Conservation (phyloP, 2,797 vertebrate genomes). For the Saxicola maurus region DNA sequence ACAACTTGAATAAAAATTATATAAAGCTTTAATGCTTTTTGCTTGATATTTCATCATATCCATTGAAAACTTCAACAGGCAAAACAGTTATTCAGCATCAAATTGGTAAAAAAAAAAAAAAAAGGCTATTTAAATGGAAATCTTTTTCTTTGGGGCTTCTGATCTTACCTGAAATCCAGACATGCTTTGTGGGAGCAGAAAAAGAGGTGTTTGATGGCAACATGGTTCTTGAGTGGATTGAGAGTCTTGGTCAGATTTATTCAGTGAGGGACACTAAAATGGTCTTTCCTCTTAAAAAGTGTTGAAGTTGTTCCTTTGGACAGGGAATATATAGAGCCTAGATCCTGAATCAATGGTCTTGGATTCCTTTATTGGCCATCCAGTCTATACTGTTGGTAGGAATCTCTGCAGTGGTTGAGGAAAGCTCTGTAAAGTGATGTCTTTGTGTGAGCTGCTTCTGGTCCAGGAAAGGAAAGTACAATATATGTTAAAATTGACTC, state of each 20-base stretch:
- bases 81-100: background rate
- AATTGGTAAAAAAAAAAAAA: background rate
- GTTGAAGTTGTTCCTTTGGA: background rate
- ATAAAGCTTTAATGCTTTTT: background rate
- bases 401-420: background rate
- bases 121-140: background rate
- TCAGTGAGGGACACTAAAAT: background rate
- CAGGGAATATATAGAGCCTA: accelerated
- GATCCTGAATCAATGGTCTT: background rate
- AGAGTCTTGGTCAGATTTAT: background rate
- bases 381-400: background rate
- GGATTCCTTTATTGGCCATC: background rate
- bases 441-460: background rate
- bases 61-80: background rate
- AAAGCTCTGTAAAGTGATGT: background rate
- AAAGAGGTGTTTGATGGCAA: background rate
- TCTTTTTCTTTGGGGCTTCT: background rate
- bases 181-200: background rate
- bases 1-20: background rate
- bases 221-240: background rate
- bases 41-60: background rate
- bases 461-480: background rate
- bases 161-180: background rate
- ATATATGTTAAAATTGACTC: background rate
- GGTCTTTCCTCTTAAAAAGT: background rate